Percentiles rank a stretch among this genome's conserved stretches.
Conservation (phyloP, 2,888 invertebrate species). For the Lepidochrysops patricia region DNA sequence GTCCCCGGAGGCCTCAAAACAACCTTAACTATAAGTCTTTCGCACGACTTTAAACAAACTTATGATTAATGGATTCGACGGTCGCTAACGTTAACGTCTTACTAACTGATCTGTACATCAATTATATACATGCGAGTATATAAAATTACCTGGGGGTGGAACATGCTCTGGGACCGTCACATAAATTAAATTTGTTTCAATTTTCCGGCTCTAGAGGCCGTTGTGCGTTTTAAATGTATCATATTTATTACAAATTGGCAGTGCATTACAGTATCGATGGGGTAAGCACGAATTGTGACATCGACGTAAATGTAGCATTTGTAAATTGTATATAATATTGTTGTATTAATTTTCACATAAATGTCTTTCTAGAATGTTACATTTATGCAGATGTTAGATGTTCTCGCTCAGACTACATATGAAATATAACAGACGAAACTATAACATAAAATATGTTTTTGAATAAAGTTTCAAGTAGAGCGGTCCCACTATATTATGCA, state of each 20-base stretch:
- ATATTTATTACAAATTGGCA: background rate
- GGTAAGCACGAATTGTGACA: too few species aligned
- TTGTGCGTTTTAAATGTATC: background rate
- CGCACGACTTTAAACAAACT: background rate
- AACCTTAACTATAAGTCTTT: background rate
- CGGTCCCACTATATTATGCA: background rate
- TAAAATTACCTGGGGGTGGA: background rate
- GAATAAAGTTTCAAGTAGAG: background rate
- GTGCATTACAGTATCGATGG: background rate
- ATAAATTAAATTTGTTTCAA: background rate
- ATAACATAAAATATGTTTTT: background rate
- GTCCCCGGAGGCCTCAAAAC: background rate
- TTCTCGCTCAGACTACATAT: too few species aligned
- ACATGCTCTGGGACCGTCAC: background rate
- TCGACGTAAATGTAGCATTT: too few species aligned
- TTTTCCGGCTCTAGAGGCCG: background rate
- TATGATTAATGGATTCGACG: slow-evolving; percentile 3
- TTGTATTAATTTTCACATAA: too few species aligned
- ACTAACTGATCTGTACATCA: slow-evolving; percentile 10
- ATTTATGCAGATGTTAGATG: too few species aligned
- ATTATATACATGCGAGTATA: slow-evolving; percentile 10
- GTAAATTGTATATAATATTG: too few species aligned
- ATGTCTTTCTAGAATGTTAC: too few species aligned
- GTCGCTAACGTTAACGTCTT: background rate
- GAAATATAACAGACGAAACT: background rate